These are phyloP conservation scores for Maconellicoccus hirsutus DNA, from an alignment of 1,140 invertebrate genomes.

Conservation along the genomic window DNA sequence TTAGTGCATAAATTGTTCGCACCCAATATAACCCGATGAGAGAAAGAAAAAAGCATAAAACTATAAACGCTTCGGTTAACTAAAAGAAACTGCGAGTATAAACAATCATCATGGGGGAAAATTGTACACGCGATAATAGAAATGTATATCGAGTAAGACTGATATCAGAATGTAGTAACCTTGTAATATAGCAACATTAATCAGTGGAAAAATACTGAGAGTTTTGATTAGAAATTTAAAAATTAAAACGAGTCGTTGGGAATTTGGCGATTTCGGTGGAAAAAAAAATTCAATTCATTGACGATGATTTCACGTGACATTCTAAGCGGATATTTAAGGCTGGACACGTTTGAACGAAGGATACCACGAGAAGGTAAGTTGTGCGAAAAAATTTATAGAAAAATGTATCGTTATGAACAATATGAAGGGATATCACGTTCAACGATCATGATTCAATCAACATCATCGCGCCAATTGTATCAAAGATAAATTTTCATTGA, in stretches of 20 bases:
- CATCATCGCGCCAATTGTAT: too few relatives aligned
- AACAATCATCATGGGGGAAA: background rate
- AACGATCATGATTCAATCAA: background rate
- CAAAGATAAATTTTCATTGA: too few relatives aligned
- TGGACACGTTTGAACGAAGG: constrained; percentile 2
- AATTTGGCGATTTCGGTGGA: too few relatives aligned
- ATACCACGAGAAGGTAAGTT: background rate
- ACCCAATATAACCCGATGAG: too few relatives aligned
- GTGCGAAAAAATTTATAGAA: background rate
- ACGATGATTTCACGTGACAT: too few relatives aligned
- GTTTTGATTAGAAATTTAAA: too few relatives aligned
- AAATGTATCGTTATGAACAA: background rate
- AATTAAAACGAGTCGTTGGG: too few relatives aligned
- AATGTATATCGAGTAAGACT: background rate
- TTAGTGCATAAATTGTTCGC: too few relatives aligned
- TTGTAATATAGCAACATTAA: background rate
- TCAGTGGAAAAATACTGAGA: background rate
- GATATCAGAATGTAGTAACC: background rate
- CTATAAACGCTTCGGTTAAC: background rate
- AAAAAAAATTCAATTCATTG: too few relatives aligned
- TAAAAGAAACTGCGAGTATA: background rate
- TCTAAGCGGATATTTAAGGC: background rate
- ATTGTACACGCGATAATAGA: background rate
- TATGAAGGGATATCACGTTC: background rate
- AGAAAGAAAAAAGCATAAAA: too few relatives aligned